phyloP scores from a whole-genome alignment of 2,113 vertebrate genomes.

The Urocitellus parryii region DNA sequence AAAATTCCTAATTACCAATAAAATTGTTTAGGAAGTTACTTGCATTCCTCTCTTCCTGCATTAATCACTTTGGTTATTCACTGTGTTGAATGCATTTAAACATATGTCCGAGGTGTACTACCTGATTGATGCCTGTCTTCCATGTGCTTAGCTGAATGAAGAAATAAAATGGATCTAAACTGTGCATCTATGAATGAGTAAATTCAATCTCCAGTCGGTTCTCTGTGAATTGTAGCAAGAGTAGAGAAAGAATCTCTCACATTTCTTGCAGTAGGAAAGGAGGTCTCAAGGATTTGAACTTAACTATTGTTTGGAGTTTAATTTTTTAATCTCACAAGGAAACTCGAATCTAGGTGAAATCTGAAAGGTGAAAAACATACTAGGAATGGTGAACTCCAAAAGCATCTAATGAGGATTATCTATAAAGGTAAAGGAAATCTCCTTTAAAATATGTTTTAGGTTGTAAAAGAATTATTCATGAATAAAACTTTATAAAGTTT shows the following conservation, averaged over 20 bases:
- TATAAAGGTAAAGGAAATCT: constrained; percentile 43
- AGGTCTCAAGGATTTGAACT: not conserved
- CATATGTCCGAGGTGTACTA: not conserved
- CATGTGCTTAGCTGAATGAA: not conserved
- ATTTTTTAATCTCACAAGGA: constrained; percentile 57
- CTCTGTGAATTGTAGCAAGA: not conserved
- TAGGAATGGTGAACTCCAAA: constrained; percentile 2
- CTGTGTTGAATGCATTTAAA: not conserved
- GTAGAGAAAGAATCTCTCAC: not conserved
- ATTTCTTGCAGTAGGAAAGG: not conserved
- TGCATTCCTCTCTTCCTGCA: not conserved
- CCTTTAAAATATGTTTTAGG: constrained; percentile 20
- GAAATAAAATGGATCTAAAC: not conserved
- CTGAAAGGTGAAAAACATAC: constrained; percentile 51
- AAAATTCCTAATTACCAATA: not conserved
- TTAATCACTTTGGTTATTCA: not conserved
- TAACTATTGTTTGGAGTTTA: constrained; percentile 31
- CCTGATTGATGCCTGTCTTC: not conserved
- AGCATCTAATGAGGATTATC: constrained; percentile 40
- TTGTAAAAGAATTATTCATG: constrained; percentile 51
- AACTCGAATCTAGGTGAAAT: constrained; percentile 17
- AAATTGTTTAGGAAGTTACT: not conserved
- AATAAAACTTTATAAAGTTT: not conserved
- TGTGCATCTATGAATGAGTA: not conserved
- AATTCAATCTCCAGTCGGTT: not conserved